phyloP scores from a whole-genome alignment of 2,888 invertebrate species.

The Pollenia amentaria region DNA sequence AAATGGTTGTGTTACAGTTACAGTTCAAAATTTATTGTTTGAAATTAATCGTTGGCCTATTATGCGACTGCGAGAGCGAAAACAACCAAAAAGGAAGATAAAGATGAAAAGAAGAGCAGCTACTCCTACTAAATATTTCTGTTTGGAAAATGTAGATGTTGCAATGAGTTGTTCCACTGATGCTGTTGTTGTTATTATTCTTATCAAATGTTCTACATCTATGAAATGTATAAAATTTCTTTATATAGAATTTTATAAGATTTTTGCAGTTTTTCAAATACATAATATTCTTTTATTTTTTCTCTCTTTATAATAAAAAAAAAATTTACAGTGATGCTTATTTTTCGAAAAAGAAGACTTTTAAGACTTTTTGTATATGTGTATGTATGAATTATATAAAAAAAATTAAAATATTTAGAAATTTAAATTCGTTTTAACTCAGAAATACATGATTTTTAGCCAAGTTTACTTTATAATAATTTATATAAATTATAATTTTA shows the following conservation, averaged over 20 bases:
- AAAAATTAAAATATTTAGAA: background rate
- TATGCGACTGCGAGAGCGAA: conserved; percentile 27
- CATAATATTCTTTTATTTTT: conserved; percentile 32
- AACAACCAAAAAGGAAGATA: conserved; percentile 12
- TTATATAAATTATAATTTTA: conserved; percentile 26
- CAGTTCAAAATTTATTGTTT: conserved; percentile 69
- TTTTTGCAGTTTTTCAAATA: conserved; percentile 25
- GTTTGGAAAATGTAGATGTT: background rate
- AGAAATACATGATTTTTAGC: conserved; percentile 31
- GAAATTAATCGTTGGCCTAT: conserved; percentile 67
- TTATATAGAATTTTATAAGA: conserved; percentile 27
- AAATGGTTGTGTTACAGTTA: conserved; percentile 71
- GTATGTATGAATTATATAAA: conserved; percentile 8
- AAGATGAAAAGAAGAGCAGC: conserved; percentile 40
- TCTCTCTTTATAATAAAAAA: conserved; percentile 42
- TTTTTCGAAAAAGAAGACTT: conserved; percentile 41
- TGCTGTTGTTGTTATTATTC: conserved; percentile 6
- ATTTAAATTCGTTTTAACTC: conserved; percentile 62
- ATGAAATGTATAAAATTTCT: conserved; percentile 54
- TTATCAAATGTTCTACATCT: conserved; percentile 68
- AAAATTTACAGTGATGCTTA: conserved; percentile 60
- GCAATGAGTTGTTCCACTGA: background rate
- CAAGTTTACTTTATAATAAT: conserved; percentile 30
- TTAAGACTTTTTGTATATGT: conserved; percentile 19
- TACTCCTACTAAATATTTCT: conserved; percentile 36